A percentile compares a stretch with the other conserved stretches of the same genome.
phyloP scores from a whole-genome alignment of 2,888 invertebrate species.

The Nomada ruficornis region DNA sequence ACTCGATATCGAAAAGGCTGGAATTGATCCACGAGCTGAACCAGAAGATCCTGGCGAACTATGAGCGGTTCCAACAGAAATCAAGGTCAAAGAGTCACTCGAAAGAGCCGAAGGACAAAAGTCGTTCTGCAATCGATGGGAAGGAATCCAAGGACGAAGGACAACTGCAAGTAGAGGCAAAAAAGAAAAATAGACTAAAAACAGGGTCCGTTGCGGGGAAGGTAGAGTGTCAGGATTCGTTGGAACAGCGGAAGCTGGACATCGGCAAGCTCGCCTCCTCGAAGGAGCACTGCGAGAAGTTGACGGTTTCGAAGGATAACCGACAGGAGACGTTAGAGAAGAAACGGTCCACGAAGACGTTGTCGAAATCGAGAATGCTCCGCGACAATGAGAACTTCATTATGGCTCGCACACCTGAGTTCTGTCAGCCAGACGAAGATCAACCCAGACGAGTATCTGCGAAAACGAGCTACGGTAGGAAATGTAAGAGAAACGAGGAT shows the following conservation, averaged over 20 bases:
- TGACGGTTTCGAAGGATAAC: constrained; percentile 48
- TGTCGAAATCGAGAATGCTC: constrained; percentile 29
- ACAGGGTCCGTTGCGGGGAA: constrained; percentile 16
- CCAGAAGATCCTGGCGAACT: constrained; percentile 81
- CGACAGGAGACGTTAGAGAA: constrained; percentile 1
- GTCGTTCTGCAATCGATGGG: not conserved
- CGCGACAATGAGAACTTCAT: constrained; percentile 76
- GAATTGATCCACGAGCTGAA: constrained; percentile 82
- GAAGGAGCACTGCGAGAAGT: constrained; percentile 58
- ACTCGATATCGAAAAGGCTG: constrained; percentile 80
- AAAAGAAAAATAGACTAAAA: constrained; percentile 57
- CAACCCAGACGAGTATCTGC: not conserved
- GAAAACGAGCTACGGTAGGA: constrained; percentile 28
- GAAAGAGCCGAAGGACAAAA: constrained; percentile 52
- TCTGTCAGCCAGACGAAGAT: constrained; percentile 48
- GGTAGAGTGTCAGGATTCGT: constrained; percentile 25
- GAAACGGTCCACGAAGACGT: constrained; percentile 28
- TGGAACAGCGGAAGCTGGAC: constrained; percentile 54
- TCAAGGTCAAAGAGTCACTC: constrained; percentile 69
- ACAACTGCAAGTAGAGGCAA: constrained; percentile 69
- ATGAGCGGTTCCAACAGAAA: constrained; percentile 79
- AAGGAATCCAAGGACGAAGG: constrained; percentile 51
- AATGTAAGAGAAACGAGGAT: constrained; percentile 31
- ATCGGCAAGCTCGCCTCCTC: constrained; percentile 66
- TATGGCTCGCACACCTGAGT: constrained; percentile 72